phyloP scores from a whole-genome alignment of 1,140 invertebrate genomes.

The Anadara kagoshimensis region DNA sequence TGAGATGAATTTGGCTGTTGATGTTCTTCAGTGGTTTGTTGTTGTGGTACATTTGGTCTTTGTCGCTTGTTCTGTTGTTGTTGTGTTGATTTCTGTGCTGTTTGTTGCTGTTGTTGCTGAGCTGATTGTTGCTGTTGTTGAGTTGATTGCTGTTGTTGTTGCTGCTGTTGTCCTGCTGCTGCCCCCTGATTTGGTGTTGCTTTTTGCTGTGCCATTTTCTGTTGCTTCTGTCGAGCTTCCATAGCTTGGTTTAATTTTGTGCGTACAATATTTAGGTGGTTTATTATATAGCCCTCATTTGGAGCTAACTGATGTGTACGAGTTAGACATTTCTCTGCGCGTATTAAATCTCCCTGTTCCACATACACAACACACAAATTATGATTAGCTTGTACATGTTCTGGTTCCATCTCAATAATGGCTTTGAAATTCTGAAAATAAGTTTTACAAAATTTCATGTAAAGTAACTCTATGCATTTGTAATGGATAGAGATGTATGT shows the following conservation, averaged over 20 bases:
- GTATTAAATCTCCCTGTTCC: slow-evolving; percentile 87
- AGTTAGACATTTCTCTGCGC: slow-evolving; percentile 89
- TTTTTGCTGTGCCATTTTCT: slow-evolving; percentile 13
- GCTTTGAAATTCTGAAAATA: slow-evolving; percentile 87
- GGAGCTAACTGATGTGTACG: slow-evolving; percentile 84
- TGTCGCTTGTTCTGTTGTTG: no score
- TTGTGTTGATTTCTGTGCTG: no score
- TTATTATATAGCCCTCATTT: slow-evolving; percentile 90
- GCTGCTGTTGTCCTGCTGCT: background rate
- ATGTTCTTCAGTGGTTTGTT: no score
- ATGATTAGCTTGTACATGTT: slow-evolving; percentile 95
- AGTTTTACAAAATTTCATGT: no score
- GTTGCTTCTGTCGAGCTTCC: slow-evolving; percentile 30
- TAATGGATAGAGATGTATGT: no score
- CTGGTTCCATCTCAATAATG: slow-evolving; percentile 90
- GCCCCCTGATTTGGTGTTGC: background rate
- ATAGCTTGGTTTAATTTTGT: slow-evolving; percentile 75
- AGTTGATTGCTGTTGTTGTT: background rate
- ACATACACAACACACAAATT: slow-evolving; percentile 97
- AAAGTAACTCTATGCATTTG: no score
- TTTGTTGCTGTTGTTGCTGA: slow-evolving; percentile 3
- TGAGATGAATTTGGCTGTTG: no score
- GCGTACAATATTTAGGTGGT: slow-evolving; percentile 90
- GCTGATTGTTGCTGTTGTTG: slow-evolving; percentile 7
- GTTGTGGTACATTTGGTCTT: no score